Evolutionary conservation across 2,888 invertebrate species (phyloP).

Genomic region (Netelia fuscicornis): DNA sequence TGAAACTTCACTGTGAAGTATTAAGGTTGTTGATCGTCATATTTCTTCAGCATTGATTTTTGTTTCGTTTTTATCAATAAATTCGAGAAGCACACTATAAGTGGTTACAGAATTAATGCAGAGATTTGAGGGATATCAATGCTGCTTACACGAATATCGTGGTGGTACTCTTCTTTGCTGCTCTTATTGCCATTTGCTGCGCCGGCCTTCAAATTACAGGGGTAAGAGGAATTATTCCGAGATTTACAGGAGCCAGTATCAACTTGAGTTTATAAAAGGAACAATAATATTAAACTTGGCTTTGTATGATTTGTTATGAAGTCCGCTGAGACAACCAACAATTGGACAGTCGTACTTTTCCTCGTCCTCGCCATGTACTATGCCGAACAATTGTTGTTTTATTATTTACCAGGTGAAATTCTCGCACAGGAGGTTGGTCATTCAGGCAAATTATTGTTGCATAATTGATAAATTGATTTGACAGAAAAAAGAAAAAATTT

Average conservation of each 20-base stretch:
- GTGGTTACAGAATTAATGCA: slow-evolving; percentile 50
- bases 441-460: not conserved
- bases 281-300: not conserved
- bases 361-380: slow-evolving; percentile 65
- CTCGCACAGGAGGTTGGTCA: slow-evolving; percentile 62
- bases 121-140: slow-evolving; percentile 66
- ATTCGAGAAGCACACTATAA: slow-evolving; percentile 12
- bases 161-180: slow-evolving; percentile 66
- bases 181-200: slow-evolving; percentile 68
- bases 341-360: slow-evolving; percentile 56
- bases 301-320: slow-evolving; percentile 22
- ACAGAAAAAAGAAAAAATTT: not conserved
- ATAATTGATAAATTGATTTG: not conserved
- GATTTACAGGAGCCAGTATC: not conserved
- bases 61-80: not conserved
- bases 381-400: slow-evolving; percentile 68
- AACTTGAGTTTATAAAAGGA: not conserved
- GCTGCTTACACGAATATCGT: slow-evolving; percentile 66
- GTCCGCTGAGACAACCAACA: slow-evolving; percentile 37
- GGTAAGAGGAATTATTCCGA: slow-evolving; percentile 40
- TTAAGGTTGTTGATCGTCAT: slow-evolving; percentile 54
- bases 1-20: slow-evolving; percentile 60
- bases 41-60: not conserved
- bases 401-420: slow-evolving; percentile 69
- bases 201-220: slow-evolving; percentile 69